A percentile compares a stretch with the other conserved stretches of the same genome.
These are phyloP conservation scores for Athalia circularis DNA, from an alignment of 2,888 invertebrate genomes.

Conservation along the genomic window DNA sequence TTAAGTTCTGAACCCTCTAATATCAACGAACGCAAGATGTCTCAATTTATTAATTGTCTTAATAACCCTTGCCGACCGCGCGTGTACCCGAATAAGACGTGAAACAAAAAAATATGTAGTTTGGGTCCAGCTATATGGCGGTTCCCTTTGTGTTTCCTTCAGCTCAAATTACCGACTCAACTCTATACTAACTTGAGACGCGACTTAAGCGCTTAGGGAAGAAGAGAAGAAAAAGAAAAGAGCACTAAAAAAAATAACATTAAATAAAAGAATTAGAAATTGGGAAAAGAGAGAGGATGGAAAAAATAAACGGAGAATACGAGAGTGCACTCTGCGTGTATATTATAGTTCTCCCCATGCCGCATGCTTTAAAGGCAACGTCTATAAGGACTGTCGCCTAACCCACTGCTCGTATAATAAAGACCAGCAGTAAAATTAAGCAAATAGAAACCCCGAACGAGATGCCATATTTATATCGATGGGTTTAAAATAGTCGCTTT, in stretches of 20 bases:
- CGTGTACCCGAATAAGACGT: neutral
- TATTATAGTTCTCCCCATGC: no score
- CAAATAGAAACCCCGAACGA: slow-evolving; percentile 8
- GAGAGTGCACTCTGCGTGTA: slow-evolving; percentile 2
- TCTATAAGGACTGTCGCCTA: slow-evolving; percentile 24
- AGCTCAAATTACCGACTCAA: neutral
- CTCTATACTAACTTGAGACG: neutral
- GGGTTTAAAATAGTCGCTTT: slow-evolving; percentile 1
- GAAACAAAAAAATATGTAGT: neutral
- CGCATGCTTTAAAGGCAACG: neutral
- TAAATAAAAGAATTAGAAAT: neutral
- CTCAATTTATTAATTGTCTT: slow-evolving; percentile 32
- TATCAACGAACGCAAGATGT: neutral
- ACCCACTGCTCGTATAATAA: slow-evolving; percentile 1
- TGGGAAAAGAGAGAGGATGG: neutral
- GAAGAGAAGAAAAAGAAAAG: neutral
- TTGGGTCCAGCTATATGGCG: neutral
- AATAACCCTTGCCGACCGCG: slow-evolving; percentile 11
- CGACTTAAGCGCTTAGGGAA: neutral
- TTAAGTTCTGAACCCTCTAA: neutral
- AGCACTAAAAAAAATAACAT: neutral
- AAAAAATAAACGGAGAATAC: neutral
- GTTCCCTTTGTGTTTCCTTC: slow-evolving; percentile 22
- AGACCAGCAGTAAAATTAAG: slow-evolving; percentile 29
- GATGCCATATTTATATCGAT: slow-evolving; percentile 25